A percentile compares a stretch with the other conserved stretches of the same genome.
These are phyloP conservation scores for Tiliacea citrago DNA, from an alignment of 2,888 invertebrate genomes.

Conservation along the genomic window DNA sequence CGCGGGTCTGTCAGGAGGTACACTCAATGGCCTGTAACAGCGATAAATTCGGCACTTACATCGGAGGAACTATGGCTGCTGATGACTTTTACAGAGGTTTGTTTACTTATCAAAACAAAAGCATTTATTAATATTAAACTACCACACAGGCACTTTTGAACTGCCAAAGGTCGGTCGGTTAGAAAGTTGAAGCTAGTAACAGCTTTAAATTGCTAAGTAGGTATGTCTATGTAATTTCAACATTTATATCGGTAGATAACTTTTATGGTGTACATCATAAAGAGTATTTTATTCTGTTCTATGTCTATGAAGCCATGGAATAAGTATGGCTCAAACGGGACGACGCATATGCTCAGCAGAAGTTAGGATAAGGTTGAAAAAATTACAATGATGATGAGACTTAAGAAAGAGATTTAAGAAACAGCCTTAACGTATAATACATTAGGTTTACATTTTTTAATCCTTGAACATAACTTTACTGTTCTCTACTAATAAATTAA, in stretches of 20 bases:
- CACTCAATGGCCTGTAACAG: slow-evolving; percentile 78
- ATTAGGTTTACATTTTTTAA: neutral
- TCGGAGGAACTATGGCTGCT: slow-evolving; percentile 94
- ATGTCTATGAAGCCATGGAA: neutral
- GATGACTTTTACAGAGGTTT: slow-evolving; percentile 95
- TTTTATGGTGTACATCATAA: too few relatives aligned
- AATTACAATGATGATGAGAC: neutral
- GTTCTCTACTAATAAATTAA: neutral
- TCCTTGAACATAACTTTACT: neutral
- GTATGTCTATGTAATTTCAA: neutral
- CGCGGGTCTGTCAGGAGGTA: slow-evolving; percentile 89
- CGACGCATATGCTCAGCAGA: neutral
- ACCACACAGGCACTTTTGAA: neutral
- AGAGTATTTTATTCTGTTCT: too few relatives aligned
- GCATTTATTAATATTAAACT: too few relatives aligned
- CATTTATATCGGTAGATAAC: too few relatives aligned
- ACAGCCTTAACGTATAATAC: neutral
- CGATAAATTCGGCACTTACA: slow-evolving; percentile 88
- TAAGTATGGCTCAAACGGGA: neutral
- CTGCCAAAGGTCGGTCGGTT: neutral
- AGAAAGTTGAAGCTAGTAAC: neutral
- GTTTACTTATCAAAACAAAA: neutral
- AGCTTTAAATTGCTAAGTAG: neutral
- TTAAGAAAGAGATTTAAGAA: neutral
- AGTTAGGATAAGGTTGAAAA: neutral